Percentiles rank a stretch among this genome's conserved stretches.
phyloP scores from a whole-genome alignment of 2,888 invertebrate species.

The Orthosia gothica region DNA sequence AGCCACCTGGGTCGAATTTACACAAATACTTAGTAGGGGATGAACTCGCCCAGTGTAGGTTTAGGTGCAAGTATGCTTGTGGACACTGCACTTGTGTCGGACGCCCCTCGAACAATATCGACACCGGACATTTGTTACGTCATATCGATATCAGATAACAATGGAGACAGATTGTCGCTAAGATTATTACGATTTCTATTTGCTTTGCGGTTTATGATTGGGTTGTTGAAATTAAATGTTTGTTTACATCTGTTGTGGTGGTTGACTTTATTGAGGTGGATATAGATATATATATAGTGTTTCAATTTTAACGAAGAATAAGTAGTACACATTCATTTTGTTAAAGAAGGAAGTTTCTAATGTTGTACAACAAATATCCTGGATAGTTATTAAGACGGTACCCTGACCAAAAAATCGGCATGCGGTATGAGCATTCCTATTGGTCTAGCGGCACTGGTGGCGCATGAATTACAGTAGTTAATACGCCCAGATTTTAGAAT shows the following conservation, averaged over 20 bases:
- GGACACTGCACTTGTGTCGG: slow-evolving; percentile 80
- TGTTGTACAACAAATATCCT: background rate
- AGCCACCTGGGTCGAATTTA: slow-evolving; percentile 61
- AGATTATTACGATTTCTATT: slow-evolving; percentile 57
- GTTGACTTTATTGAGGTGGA: slow-evolving; percentile 6
- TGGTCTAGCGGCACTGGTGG: too few relatives aligned
- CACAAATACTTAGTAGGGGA: slow-evolving; percentile 65
- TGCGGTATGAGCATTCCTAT: too few relatives aligned
- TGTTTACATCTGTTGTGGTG: slow-evolving; percentile 27
- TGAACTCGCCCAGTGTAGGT: slow-evolving; percentile 54
- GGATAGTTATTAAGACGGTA: too few relatives aligned
- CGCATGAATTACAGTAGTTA: too few relatives aligned
- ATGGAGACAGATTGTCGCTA: slow-evolving; percentile 62
- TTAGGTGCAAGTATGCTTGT: slow-evolving; percentile 73
- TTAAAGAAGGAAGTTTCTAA: background rate
- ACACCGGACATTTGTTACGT: slow-evolving; percentile 65
- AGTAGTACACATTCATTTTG: background rate
- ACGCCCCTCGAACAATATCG: slow-evolving; percentile 73
- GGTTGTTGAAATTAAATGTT: slow-evolving; percentile 30
- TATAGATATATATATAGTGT: too few relatives aligned
- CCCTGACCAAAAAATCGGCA: too few relatives aligned
- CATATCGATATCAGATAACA: slow-evolving; percentile 64
- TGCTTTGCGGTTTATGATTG: slow-evolving; percentile 49
- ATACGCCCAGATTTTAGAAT: too few relatives aligned
- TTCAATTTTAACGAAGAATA: background rate